A percentile compares a stretch with the other conserved stretches of the same genome.
Conservation (phyloP, 2,113 vertebrate genomes). For the Zeus faber region DNA sequence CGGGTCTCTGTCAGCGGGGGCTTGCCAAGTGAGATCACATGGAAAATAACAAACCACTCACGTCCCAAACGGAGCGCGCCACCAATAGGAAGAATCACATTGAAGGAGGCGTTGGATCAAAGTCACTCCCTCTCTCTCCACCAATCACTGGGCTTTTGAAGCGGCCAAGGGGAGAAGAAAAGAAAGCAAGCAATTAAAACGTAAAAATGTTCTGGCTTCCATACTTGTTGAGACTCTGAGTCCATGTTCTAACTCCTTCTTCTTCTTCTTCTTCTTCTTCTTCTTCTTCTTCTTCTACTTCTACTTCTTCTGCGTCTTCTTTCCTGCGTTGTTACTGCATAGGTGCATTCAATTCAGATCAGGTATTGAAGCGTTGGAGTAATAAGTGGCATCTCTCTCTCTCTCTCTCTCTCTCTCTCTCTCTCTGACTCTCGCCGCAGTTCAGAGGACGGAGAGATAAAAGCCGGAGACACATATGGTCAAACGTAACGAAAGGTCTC, state of each 20-base stretch:
- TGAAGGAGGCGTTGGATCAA: constrained; percentile 28
- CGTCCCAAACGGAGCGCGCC: constrained; percentile 9
- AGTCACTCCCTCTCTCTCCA: constrained; percentile 10
- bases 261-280: background rate
- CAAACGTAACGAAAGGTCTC: constrained; percentile 7
- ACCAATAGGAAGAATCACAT: constrained; percentile 9
- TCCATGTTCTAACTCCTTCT: constrained; percentile 7
- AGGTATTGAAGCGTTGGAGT: background rate
- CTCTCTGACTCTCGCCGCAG: background rate
- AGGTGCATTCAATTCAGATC: too few relatives aligned
- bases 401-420: background rate
- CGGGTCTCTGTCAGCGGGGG: too few relatives aligned
- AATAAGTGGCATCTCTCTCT: background rate
- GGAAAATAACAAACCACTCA: constrained; percentile 1
- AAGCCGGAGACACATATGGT: constrained; percentile 26
- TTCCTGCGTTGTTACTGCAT: too few relatives aligned
- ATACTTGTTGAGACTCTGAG: too few relatives aligned
- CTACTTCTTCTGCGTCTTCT: background rate
- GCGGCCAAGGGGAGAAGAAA: constrained; percentile 6
- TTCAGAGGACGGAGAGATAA: constrained; percentile 15
- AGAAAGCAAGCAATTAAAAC: constrained; percentile 16
- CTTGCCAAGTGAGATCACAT: background rate
- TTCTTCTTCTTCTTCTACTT: background rate
- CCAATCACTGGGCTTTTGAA: constrained; percentile 10
- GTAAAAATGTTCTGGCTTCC: constrained; percentile 1